Base-by-base conservation (phyloP, 2,113 vertebrate species). In the Phocoena phocoena region DNA sequence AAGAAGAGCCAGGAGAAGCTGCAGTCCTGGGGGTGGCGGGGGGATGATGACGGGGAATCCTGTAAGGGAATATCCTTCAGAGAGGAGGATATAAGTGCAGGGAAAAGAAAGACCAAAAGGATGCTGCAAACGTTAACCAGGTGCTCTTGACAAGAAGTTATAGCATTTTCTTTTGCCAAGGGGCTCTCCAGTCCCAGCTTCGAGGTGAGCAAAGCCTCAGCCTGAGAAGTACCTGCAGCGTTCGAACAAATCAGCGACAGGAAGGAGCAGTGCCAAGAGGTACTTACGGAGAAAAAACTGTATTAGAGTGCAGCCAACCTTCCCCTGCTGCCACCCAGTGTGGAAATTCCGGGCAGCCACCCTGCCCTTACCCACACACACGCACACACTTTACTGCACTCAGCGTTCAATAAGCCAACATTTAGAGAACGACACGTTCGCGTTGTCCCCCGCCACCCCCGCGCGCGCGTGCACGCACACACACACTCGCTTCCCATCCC, bases 191-290 rank as follows among this genome's bases (percentile, higher is more conserved):
- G 92, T 1, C 93, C 97, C 97, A 97, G 97, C 92, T 93, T 62
- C 53, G 13, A 67, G 95, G 97, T 18, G 95, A 97, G 96, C 96
- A 79, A 41, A 44, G 95, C 96, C 95, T 97, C 95, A 25, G 3
- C 81, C 95, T 67, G 79, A 80, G 86, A 58, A 95, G 97, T 70
- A 84, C 97, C 98, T 44, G 99, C 98, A 98, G 98, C 79, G 94
- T 3, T 68, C 76, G 63, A 55, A 93, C 28, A 85, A 62, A 0
- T 65, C 89, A 10, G 91, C 76, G 67, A n/a, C 36, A 71, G 80
- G 31, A 58, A 76, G 58, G 26, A 74, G 73, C 94, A 71, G 88
- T 1, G 77, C 92, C 5, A 60, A 86, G 71, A 10, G 80, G 73
- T 0, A 76, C 96, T 67, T 28, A 80, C 14, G 76, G 71, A 79